Evolutionary conservation across 1,140 invertebrate genomes (phyloP), one percentile per base, ranked within the genome.

Genomic region (Drosophila ficusphila): DNA sequence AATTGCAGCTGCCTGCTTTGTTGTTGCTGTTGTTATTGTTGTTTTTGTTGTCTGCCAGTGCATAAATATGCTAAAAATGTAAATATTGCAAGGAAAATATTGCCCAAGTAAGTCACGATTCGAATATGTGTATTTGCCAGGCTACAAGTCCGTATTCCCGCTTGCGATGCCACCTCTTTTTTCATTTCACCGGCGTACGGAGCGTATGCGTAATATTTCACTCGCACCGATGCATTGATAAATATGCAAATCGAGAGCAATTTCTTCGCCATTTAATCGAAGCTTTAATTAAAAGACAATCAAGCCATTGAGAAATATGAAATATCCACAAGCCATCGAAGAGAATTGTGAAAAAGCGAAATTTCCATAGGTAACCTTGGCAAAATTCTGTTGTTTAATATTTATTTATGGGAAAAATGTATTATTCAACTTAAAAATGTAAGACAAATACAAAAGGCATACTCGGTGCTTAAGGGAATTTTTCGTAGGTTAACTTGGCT

Each of bases 51-150:
- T 38, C 44, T 65, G 56, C 33, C 42, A 77, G 70, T 65, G 76
- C 77, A 81, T 81, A 81, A 81, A 81, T 81, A 72, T 81, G 65
- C 65, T 71, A 81, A 76, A 81, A 81, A 81, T 81, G 77, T 81
- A 81, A 81, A 81, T 81, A 72, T 74, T 75, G 56, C 65, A 56
- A 11, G 38, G 19, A 72, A 85, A 85, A 85, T 85, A 74, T 83
- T 57, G 67, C 65, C 62, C 38, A 78, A 48, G 31, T 51, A 64
- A 64, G 60, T 64, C 60, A 64, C 56, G 38, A 46, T 18, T 62
- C 7, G 47, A 38, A 31, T 16, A 31, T 48, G 29, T 36, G 14
- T 51, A 54, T 53, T 41, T 47, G 44, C 48, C 36, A 65, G 19
- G 27, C 53, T 44, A 23, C 56, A 52, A 70, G 48, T 64, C 64